These are phyloP conservation scores for Andrena chrysosceles DNA, from an alignment of 2,888 invertebrate species.

Conservation along the genomic window DNA sequence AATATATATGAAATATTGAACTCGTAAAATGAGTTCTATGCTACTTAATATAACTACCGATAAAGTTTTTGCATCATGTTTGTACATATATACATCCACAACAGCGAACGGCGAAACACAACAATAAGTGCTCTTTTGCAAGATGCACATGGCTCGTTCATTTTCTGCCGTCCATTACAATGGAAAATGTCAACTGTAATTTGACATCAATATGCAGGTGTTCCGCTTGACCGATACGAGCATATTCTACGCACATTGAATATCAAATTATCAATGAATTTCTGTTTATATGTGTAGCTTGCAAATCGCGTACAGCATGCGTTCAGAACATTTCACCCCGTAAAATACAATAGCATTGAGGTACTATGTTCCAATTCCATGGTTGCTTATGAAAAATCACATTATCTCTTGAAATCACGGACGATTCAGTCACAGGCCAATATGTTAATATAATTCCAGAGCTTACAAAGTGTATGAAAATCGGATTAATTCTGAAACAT, in stretches of 20 bases:
- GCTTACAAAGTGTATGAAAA: not conserved
- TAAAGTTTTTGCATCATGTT: not conserved
- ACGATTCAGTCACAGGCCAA: not conserved
- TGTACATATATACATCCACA: not conserved
- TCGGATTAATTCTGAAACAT: not conserved
- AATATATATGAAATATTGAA: too few species aligned
- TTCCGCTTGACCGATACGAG: conserved; percentile 36
- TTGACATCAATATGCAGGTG: conserved; percentile 43
- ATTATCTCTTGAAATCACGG: not conserved
- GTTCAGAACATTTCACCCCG: not conserved
- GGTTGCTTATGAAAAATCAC: not conserved
- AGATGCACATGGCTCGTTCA: not conserved
- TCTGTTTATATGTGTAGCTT: conserved; percentile 13
- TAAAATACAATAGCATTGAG: not conserved
- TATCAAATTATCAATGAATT: conserved; percentile 51
- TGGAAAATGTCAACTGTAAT: conserved; percentile 35
- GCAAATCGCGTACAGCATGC: not conserved
- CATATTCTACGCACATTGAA: conserved; percentile 34
- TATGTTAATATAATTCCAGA: not conserved
- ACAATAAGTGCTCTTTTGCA: not conserved
- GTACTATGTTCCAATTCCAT: too few species aligned
- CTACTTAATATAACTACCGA: not conserved
- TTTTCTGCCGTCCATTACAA: conserved; percentile 20
- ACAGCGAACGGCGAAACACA: not conserved
- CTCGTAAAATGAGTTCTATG: not conserved